phyloP scores from a whole-genome alignment of 2,888 invertebrate genomes.

The Tachina fera region DNA sequence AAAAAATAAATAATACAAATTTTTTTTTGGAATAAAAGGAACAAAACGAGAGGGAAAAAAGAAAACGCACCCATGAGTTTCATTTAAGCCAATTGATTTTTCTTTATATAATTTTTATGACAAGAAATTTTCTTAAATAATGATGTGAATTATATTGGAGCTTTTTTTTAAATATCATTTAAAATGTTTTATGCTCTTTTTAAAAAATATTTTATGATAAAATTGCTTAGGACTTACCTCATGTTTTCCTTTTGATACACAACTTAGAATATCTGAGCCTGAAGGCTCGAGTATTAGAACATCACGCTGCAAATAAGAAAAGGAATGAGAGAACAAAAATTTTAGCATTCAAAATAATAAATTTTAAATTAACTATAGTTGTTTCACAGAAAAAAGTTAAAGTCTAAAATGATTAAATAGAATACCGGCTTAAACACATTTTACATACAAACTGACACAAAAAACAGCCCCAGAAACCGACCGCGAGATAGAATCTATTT shows the following conservation, averaged over 20 bases:
- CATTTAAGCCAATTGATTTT: slow-evolving; percentile 59
- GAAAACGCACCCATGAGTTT: slow-evolving; percentile 67
- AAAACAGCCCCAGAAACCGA: too few species aligned
- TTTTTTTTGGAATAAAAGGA: slow-evolving; percentile 38
- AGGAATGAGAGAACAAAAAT: background rate
- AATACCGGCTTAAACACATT: too few species aligned
- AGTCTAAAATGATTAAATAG: too few species aligned
- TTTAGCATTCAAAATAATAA: too few species aligned
- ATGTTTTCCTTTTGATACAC: slow-evolving; percentile 97
- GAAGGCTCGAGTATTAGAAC: slow-evolving; percentile 94
- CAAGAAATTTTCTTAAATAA: background rate
- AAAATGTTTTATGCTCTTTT: background rate
- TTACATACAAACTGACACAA: too few species aligned
- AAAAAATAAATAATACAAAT: slow-evolving; percentile 8
- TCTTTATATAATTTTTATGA: slow-evolving; percentile 11
- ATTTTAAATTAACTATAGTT: too few species aligned
- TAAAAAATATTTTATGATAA: background rate
- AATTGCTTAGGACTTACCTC: slow-evolving; percentile 86
- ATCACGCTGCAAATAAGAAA: slow-evolving; percentile 87
- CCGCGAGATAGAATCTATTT: too few species aligned
- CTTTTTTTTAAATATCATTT: background rate
- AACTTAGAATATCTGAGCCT: slow-evolving; percentile 90
- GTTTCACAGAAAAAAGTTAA: too few species aligned
- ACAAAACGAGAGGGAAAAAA: slow-evolving; percentile 56
- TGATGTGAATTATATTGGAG: background rate